A percentile compares a stretch with the other conserved stretches of the same genome.
These are phyloP conservation scores for Zosterops japonicus DNA, from an alignment of 2,113 vertebrate genomes.

Conservation along the genomic window DNA sequence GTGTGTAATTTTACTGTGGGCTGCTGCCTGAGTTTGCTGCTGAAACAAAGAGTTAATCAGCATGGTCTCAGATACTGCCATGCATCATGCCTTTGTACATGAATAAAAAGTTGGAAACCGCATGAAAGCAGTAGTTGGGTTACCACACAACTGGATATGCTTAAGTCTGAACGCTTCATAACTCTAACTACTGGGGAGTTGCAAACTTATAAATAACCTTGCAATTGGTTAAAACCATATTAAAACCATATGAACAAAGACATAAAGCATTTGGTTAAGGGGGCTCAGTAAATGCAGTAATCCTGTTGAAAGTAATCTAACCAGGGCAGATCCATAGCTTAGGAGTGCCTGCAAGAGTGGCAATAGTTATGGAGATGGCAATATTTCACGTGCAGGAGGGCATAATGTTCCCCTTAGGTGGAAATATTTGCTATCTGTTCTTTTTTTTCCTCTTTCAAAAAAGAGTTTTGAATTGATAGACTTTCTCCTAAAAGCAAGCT, in stretches of 20 bases:
- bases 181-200: constrained; percentile 88
- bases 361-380: neutral
- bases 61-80: constrained; percentile 67
- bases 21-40: constrained; percentile 42
- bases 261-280: constrained; percentile 75
- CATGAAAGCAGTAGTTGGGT: constrained; percentile 85
- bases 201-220: constrained; percentile 95
- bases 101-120: constrained; percentile 79
- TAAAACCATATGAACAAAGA: constrained; percentile 89
- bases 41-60: constrained; percentile 73
- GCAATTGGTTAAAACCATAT: constrained; percentile 90
- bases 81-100: constrained; percentile 71
- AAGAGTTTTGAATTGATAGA: neutral
- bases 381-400: neutral
- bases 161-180: constrained; percentile 91
- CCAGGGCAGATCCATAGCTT: constrained; percentile 55
- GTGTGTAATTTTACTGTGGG: neutral
- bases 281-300: constrained; percentile 71
- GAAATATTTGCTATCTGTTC: neutral
- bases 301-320: constrained; percentile 75
- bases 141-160: constrained; percentile 91
- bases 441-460: neutral
- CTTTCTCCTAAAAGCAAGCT: neutral
- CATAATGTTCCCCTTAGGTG: neutral
- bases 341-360: constrained; percentile 23